A percentile compares a stretch with the other conserved stretches of the same genome.
Conservation (phyloP, 2,888 invertebrate species). For the Lypha dubia region DNA sequence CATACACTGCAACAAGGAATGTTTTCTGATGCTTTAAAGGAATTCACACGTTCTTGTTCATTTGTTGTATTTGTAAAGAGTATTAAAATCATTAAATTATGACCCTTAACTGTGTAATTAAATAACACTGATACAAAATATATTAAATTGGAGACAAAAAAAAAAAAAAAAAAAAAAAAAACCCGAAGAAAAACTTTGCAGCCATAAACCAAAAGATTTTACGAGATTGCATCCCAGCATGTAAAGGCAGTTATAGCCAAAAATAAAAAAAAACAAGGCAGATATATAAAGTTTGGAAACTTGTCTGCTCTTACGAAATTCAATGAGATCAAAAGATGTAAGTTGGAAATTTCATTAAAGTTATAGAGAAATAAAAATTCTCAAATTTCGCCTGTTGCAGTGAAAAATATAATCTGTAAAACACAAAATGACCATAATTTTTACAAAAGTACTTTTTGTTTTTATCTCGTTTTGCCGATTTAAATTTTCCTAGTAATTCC, state of each 20-base stretch:
- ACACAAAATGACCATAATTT: no score
- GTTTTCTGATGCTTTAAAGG: background rate
- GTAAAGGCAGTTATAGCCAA: conserved; percentile 59
- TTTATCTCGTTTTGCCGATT: no score
- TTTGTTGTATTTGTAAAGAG: conserved; percentile 21
- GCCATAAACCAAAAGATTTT: conserved; percentile 61
- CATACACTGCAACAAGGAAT: background rate
- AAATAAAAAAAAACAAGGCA: conserved; percentile 20
- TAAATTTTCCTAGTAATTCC: no score
- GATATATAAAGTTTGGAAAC: conserved; percentile 1
- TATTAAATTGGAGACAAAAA: background rate
- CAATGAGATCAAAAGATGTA: background rate
- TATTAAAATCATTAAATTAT: conserved; percentile 70
- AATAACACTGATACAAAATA: conserved; percentile 44
- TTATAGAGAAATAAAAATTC: no score
- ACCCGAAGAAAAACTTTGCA: conserved; percentile 1
- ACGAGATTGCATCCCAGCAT: conserved; percentile 62
- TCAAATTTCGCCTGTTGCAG: no score
- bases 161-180: no score
- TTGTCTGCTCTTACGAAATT: background rate
- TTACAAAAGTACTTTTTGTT: no score
- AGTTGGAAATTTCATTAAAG: background rate
- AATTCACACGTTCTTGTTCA: background rate
- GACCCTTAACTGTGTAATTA: conserved; percentile 69
- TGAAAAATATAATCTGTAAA: no score